A percentile compares a stretch with the other conserved stretches of the same genome.
Conservation (phyloP, 1,140 invertebrate genomes). For the Lepeophtheirus salmonis region DNA sequence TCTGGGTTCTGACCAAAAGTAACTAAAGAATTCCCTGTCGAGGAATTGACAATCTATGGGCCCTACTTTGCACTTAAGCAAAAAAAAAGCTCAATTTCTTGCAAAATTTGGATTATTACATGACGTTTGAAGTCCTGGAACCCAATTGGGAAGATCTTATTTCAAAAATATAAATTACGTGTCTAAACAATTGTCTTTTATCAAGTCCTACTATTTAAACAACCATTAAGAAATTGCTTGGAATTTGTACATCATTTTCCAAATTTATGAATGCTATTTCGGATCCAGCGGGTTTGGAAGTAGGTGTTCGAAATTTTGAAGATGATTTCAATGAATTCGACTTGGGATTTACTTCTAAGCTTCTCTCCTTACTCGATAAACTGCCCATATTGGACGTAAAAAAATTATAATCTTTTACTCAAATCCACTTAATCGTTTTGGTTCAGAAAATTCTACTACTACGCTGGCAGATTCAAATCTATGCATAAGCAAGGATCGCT, state of each 20-base stretch:
- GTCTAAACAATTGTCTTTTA: conserved; percentile 86
- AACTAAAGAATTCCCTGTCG: conserved; percentile 56
- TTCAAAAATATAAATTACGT: conserved; percentile 59
- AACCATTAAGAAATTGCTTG: conserved; percentile 60
- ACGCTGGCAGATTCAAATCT: neutral
- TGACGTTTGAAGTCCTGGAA: conserved; percentile 94
- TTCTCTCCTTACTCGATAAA: conserved; percentile 50
- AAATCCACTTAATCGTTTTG: conserved; percentile 37
- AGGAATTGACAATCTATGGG: conserved; percentile 31
- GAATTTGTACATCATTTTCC: conserved; percentile 70
- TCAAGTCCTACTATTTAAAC: conserved; percentile 60
- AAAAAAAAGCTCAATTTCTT: conserved; percentile 88
- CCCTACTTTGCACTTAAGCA: conserved; percentile 72
- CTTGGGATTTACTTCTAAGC: conserved; percentile 44
- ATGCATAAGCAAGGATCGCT: no score
- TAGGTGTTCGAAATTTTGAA: conserved; percentile 32
- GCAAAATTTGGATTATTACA: conserved; percentile 91
- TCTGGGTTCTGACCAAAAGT: conserved; percentile 84
- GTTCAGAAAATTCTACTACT: neutral
- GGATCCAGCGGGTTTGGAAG: conserved; percentile 20
- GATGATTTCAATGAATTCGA: conserved; percentile 49
- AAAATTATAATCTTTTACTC: conserved; percentile 66
- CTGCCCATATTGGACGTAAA: conserved; percentile 45
- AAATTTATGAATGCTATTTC: conserved; percentile 32
- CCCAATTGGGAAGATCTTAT: conserved; percentile 80